Conservation (phyloP, 2,797 vertebrate species). For the Pangasius macronema region DNA sequence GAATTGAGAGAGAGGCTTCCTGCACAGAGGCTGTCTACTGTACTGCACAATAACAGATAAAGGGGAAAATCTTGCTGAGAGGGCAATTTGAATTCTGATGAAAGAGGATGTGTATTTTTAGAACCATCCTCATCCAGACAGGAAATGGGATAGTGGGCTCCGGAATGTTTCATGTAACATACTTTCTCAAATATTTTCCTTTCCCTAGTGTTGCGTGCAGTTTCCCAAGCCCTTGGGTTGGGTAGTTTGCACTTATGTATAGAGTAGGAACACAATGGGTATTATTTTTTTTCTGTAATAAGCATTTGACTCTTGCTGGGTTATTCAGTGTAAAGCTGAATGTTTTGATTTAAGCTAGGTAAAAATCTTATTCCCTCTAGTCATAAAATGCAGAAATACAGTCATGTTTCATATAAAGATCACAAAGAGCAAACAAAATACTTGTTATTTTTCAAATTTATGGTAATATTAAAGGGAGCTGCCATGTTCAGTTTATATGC, state of each 20-base stretch:
- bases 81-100: conserved; percentile 55
- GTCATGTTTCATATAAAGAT: conserved; percentile 38
- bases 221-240: conserved; percentile 51
- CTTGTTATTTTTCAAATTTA: neutral
- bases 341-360: neutral
- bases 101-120: conserved; percentile 61
- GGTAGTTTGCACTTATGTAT: conserved; percentile 30
- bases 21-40: conserved; percentile 41
- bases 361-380: neutral
- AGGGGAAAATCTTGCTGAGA: conserved; percentile 67
- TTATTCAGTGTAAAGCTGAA: neutral
- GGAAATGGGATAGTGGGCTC: conserved; percentile 59
- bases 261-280: conserved; percentile 1
- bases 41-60: conserved; percentile 59
- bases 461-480: neutral
- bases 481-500: neutral
- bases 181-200: conserved; percentile 50
- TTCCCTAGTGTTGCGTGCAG: conserved; percentile 33
- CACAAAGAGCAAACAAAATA: conserved; percentile 26
- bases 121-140: conserved; percentile 56
- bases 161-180: conserved; percentile 51
- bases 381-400: neutral
- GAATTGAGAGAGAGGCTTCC: conserved; percentile 62
- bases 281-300: conserved; percentile 21
- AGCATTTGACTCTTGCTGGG: conserved; percentile 2